phyloP scores from a whole-genome alignment of 2,113 vertebrate genomes.

The Mesoclemmys tuberculata region DNA sequence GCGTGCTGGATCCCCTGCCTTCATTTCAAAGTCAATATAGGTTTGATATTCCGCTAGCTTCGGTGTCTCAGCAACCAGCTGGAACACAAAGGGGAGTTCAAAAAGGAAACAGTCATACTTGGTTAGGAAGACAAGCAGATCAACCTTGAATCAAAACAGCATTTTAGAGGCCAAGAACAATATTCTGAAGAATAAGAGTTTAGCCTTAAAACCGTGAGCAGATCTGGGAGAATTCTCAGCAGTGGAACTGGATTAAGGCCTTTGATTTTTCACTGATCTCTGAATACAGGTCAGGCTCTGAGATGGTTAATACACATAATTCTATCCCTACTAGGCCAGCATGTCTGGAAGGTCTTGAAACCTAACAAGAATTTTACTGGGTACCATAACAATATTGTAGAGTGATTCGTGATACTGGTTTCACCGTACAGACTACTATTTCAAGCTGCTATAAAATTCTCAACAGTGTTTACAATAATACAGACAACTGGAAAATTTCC shows the following conservation, averaged over 20 bases:
- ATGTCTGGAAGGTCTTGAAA: neutral
- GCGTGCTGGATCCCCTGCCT: constrained; percentile 92
- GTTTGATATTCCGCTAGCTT: constrained; percentile 93
- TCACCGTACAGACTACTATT: neutral
- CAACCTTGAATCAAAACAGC: neutral
- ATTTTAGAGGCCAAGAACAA: neutral
- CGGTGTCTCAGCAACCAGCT: constrained; percentile 92
- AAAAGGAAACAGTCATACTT: neutral
- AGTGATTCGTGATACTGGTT: neutral
- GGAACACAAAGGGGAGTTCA: constrained; percentile 3
- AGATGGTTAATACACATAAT: neutral
- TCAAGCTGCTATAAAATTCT: neutral
- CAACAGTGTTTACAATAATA: rapidly evolving
- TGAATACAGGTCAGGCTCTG: neutral
- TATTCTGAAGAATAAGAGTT: neutral
- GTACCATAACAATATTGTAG: neutral
- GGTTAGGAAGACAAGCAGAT: neutral
- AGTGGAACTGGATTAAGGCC: neutral
- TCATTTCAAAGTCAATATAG: constrained; percentile 94
- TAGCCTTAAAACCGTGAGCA: neutral
- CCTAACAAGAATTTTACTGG: neutral
- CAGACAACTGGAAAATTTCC: neutral
- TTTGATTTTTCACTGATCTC: neutral
- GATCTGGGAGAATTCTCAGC: neutral
- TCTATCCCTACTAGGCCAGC: neutral